Evolutionary conservation across 2,797 vertebrate genomes (phyloP), one percentile per base, ranked within the genome.

Genomic region (Lophius americanus): DNA sequence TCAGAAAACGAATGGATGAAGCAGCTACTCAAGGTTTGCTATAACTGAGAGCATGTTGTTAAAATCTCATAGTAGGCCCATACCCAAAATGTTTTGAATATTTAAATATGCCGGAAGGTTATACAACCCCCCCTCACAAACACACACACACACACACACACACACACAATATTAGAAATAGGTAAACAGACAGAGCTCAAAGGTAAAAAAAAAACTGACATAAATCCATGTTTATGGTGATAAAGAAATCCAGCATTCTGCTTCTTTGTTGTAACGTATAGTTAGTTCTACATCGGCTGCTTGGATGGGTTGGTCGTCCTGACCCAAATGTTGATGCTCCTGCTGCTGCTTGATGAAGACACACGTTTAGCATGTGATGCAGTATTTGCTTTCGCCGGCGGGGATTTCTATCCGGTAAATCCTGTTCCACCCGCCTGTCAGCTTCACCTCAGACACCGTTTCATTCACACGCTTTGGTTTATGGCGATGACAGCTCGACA

Each of bases 371-470:
- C 74, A 75, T 73, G 70, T 70, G 72, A 60, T 70, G 38, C 57
- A 65, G n/a, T 59, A 62, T 73, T 75, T 71, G 66, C 55, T 72
- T 9, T 60, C 50, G 72, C 70, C 62, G 46, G 64, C 55, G 72
- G 78, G 67, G 80, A 70, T 62, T 64, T 23, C 23, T 55, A 76
- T 78, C 92, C 77, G 76, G 88, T 76, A 87, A 86, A 92, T 90
- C 92, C 89, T 86, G 93, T 92, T 91, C 68, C 84, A 85, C 91
- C 86, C 82, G 89, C 89, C 76, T 77, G 75, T 60, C 84, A 74
- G 73, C 68, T 63, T 85, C 72, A 58, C 73, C 71, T 63, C 53
- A 57, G 57, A 32, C 59, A 70, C 65, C 60, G 38, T 76, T 42
- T 42, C 41, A 42, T 42, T 72, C 51, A 68, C 50, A 62, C 82